Evolutionary conservation across 2,113 vertebrate species (phyloP).

Genomic region (Lipotes vexillifer): DNA sequence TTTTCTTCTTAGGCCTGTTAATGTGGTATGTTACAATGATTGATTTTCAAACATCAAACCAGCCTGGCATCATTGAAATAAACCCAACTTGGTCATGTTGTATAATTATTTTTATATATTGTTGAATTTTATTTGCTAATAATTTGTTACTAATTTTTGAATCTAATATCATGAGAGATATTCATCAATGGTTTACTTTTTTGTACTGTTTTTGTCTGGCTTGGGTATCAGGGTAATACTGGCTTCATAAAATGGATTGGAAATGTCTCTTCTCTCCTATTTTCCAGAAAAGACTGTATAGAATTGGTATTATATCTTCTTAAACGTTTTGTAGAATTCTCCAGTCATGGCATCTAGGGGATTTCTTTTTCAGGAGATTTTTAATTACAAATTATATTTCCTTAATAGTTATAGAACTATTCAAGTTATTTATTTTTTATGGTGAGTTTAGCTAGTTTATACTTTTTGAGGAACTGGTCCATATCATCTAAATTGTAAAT

Average conservation of each 20-base stretch:
- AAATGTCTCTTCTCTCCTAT: neutral
- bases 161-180: neutral
- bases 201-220: neutral
- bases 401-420: neutral
- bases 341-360: neutral
- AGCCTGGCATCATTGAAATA: neutral
- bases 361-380: neutral
- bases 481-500: neutral
- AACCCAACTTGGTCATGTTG: neutral
- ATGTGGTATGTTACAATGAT: neutral
- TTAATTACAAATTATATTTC: neutral
- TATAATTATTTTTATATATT: neutral
- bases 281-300: neutral
- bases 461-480: neutral
- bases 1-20: neutral
- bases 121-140: neutral
- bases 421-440: neutral
- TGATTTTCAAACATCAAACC: neutral
- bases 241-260: neutral
- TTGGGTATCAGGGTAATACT: neutral
- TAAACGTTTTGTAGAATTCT: neutral
- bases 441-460: neutral
- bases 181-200: neutral
- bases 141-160: neutral
- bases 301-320: neutral